phyloP scores from a whole-genome alignment of 2,888 invertebrate genomes.

The Formica aserva region DNA sequence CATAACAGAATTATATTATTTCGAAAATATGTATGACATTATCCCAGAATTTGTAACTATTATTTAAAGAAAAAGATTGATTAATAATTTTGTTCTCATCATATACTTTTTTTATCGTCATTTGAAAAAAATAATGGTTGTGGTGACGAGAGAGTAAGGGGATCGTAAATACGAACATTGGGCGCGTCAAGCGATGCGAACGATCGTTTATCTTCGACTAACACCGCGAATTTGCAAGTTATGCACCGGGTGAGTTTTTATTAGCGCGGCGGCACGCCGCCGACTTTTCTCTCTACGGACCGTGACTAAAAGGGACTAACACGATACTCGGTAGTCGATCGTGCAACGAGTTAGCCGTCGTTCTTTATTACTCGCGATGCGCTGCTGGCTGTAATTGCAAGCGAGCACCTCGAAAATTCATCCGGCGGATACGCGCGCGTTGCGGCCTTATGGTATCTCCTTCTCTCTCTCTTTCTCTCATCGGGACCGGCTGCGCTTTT shows the following conservation, averaged over 20 bases:
- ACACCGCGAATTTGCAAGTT: slow-evolving; percentile 81
- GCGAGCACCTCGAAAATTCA: slow-evolving; percentile 69
- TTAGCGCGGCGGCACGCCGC: slow-evolving; percentile 58
- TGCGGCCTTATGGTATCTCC: slow-evolving; percentile 22
- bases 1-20: neutral
- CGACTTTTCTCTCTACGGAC: slow-evolving; percentile 58
- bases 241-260: slow-evolving; percentile 76
- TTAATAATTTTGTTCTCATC: neutral
- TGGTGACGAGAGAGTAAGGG: neutral
- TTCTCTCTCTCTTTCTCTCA: neutral
- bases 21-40: neutral
- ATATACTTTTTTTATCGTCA: neutral
- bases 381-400: slow-evolving; percentile 71
- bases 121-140: neutral
- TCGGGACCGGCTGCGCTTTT: slow-evolving; percentile 41
- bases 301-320: slow-evolving; percentile 75
- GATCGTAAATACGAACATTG: slow-evolving; percentile 1
- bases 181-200: slow-evolving; percentile 37
- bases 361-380: slow-evolving; percentile 72
- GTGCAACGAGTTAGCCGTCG: slow-evolving; percentile 72
- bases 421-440: slow-evolving; percentile 39
- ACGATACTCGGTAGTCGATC: slow-evolving; percentile 75
- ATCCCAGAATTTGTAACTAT: neutral
- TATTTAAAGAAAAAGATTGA: neutral
- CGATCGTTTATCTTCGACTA: slow-evolving; percentile 57